Evolutionary conservation across 2,888 invertebrate species (phyloP), one percentile per base, ranked within the genome.

Genomic region (Melitaea athalia): DNA sequence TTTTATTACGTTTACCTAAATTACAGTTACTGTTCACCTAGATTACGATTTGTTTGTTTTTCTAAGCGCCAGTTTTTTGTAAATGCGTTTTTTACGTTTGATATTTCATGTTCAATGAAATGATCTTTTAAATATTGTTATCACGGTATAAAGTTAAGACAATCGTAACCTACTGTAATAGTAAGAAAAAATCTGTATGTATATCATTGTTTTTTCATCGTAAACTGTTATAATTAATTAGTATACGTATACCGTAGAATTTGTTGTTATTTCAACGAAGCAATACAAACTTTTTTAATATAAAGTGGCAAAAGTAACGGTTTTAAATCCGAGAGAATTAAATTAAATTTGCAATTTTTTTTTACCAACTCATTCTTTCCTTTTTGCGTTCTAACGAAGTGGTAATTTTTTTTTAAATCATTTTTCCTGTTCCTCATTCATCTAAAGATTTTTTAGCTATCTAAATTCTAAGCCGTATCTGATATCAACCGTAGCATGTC

Each of bases 401-500:
- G n/a, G 33, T 33, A 7, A n/a, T 1, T 5, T 55, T 14, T 33
- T 33, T 31, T n/a, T n/a, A n/a, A n/a, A 38, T 15, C 11, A 6
- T 11, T 15, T 11, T 15, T 15, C 11, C n/a, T 42, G 38, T 57
- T 31, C 57, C 38, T 42, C 38, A 15, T 57, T 42, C 15, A n/a
- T 42, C 42, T 33, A 59, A 33, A 15, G 8, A n/a, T 24, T 64
- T 59, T 59, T 50, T 11, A 50, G 24, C 24, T 49, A 15, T 11
- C 49, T 55, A n/a, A n/a, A n/a, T n/a, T n/a, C n/a, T n/a, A 15
- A 53, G 50, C 45, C 17, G 42, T 45, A 11, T n/a, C 12, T 33
- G 43, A 62, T 49, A 38, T 42, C 55, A 62, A 62, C 55, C 61
- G 66, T 49, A 49, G 62, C 61, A 7, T 15, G 17, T 15, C 14